Percentiles rank a stretch among this genome's conserved stretches.
Evolutionary conservation across 2,888 invertebrate species (phyloP).

Genomic region (Drepanosiphum platanoidis): DNA sequence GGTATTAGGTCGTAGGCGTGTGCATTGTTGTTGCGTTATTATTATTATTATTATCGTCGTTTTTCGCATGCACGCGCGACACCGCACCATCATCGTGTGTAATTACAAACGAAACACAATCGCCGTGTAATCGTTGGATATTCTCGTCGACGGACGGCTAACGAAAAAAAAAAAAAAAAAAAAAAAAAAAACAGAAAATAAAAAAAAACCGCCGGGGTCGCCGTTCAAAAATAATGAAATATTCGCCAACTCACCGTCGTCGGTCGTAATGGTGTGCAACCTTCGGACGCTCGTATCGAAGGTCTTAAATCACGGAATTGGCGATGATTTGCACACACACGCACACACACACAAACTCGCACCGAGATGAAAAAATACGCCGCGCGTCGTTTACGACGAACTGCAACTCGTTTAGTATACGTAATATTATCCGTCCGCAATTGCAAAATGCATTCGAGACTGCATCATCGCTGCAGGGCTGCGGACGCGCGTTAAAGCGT

Average conservation of each 20-base stretch:
- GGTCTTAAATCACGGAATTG: slow-evolving; percentile 2
- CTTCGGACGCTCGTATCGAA: not conserved
- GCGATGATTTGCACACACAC: not conserved
- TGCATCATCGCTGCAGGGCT: too few relatives aligned
- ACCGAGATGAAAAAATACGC: not conserved
- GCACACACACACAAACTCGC: too few relatives aligned
- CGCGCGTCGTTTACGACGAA: not conserved
- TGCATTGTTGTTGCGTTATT: too few relatives aligned
- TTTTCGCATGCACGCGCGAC: not conserved
- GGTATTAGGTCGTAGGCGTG: too few relatives aligned
- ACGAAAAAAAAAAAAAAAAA: too few relatives aligned
- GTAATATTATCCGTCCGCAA: not conserved
- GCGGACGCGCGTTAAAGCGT: too few relatives aligned
- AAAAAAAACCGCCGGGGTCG: not conserved
- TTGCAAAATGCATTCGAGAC: not conserved
- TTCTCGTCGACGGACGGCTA: not conserved
- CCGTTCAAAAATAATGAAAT: slow-evolving; percentile 17
- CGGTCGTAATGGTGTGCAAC: not conserved
- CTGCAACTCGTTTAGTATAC: too few relatives aligned
- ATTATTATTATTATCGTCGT: too few relatives aligned
- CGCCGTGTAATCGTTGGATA: not conserved
- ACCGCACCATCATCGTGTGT: not conserved
- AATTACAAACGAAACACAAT: not conserved
- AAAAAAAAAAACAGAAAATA: too few relatives aligned
- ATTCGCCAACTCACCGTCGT: slow-evolving; percentile 18